A percentile compares a stretch with the other conserved stretches of the same genome.
Evolutionary conservation across 2,113 vertebrate species (phyloP).

Genomic region (Apodemus sylvaticus): DNA sequence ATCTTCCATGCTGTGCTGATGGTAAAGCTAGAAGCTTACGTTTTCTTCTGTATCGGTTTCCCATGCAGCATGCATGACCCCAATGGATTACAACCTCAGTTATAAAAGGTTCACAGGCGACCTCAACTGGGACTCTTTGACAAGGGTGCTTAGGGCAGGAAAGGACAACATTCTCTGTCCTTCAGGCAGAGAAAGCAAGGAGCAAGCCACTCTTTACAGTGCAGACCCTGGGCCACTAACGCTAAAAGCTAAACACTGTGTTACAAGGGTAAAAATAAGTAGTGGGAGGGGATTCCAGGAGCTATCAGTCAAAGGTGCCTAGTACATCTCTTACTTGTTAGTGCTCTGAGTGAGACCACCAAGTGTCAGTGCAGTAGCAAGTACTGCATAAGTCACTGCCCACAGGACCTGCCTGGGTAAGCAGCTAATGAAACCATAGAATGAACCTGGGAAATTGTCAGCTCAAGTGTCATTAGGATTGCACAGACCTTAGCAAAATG

Average conservation of each 20-base stretch:
- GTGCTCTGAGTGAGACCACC: slow-evolving; percentile 53
- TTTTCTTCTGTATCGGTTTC: slow-evolving; percentile 50
- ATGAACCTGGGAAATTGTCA: slow-evolving; percentile 46
- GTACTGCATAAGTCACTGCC: background rate
- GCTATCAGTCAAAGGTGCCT: slow-evolving; percentile 47
- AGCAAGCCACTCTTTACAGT: background rate
- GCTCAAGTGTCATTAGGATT: slow-evolving; percentile 12
- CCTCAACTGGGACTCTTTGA: background rate
- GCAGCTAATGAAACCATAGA: slow-evolving; percentile 7
- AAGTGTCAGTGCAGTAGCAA: background rate
- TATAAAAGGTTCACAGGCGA: slow-evolving; percentile 19
- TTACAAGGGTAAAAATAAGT: background rate
- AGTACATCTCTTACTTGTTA: slow-evolving; percentile 26
- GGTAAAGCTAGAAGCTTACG: slow-evolving; percentile 43
- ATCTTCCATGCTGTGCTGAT: slow-evolving; percentile 41
- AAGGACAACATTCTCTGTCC: background rate
- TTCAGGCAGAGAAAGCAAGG: background rate
- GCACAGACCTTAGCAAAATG: slow-evolving; percentile 29
- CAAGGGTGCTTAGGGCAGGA: background rate
- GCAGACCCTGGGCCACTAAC: slow-evolving; percentile 16
- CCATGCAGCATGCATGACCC: slow-evolving; percentile 31
- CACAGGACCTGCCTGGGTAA: background rate
- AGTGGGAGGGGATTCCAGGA: slow-evolving; percentile 6
- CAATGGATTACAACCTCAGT: slow-evolving; percentile 35
- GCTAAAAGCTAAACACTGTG: slow-evolving; percentile 14